Percentiles rank a stretch among this genome's conserved stretches.
Conservation (phyloP, 2,113 vertebrate genomes). For the Corythoichthys haematopterus region DNA sequence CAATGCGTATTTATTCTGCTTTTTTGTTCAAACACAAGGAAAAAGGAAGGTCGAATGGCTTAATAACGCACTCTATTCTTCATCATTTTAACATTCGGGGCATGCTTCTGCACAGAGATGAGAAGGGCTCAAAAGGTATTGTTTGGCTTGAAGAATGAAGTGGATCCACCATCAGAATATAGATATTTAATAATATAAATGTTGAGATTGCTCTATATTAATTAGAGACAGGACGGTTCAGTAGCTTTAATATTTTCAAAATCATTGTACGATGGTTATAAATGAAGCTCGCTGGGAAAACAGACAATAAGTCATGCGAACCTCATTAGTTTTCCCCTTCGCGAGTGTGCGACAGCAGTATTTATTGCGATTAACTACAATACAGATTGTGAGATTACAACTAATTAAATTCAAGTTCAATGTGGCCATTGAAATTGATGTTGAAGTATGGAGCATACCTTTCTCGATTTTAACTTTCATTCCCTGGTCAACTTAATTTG, state of each 20-base stretch:
- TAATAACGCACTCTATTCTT: slow-evolving; percentile 51
- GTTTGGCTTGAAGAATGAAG: slow-evolving; percentile 57
- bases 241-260: slow-evolving; percentile 65
- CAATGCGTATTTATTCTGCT: slow-evolving; percentile 40
- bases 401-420: slow-evolving; percentile 67
- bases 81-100: slow-evolving; percentile 55
- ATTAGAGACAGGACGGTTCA: slow-evolving; percentile 60
- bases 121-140: slow-evolving; percentile 55
- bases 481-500: slow-evolving; percentile 43
- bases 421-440: slow-evolving; percentile 48
- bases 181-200: slow-evolving; percentile 43
- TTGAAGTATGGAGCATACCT: slow-evolving; percentile 38
- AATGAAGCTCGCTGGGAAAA: slow-evolving; percentile 64
- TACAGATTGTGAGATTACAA: slow-evolving; percentile 63
- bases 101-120: slow-evolving; percentile 48
- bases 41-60: slow-evolving; percentile 25
- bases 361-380: slow-evolving; percentile 64
- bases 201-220: slow-evolving; percentile 57
- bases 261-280: slow-evolving; percentile 64
- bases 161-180: slow-evolving; percentile 8
- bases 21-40: slow-evolving; percentile 52
- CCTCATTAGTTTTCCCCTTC: slow-evolving; percentile 62
- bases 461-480: slow-evolving; percentile 40
- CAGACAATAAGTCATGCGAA: slow-evolving; percentile 66
- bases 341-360: slow-evolving; percentile 45